These are phyloP conservation scores for Trematomus bernacchii DNA, from an alignment of 2,797 vertebrate species.

Conservation along the genomic window DNA sequence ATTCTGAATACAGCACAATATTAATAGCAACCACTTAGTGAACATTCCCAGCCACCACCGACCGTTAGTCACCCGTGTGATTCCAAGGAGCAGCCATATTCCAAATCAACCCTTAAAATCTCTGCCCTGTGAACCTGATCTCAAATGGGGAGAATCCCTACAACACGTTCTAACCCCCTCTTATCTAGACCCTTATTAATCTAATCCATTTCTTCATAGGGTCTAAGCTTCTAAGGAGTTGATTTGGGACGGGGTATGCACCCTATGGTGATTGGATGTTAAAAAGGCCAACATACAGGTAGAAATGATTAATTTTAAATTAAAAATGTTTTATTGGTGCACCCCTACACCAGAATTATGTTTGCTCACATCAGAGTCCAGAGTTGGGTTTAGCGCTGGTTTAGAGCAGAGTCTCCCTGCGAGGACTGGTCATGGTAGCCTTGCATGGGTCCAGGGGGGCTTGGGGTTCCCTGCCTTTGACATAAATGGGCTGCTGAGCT, in stretches of 20 bases:
- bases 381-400: conserved; percentile 56
- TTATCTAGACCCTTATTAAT: conserved; percentile 5
- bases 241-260: conserved; percentile 65
- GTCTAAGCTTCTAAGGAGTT: conserved; percentile 58
- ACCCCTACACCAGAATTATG: conserved; percentile 27
- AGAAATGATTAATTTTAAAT: conserved; percentile 17
- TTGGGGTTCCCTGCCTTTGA: conserved; percentile 60
- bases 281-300: conserved; percentile 16
- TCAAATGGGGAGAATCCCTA: not conserved
- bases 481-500: conserved; percentile 37
- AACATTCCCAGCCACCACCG: conserved; percentile 37
- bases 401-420: conserved; percentile 84
- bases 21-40: conserved; percentile 37
- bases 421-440: conserved; percentile 63
- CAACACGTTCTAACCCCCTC: not conserved
- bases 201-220: conserved; percentile 8
- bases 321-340: conserved; percentile 23
- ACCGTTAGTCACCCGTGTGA: conserved; percentile 33
- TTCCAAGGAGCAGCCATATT: conserved; percentile 29
- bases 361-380: conserved; percentile 76
- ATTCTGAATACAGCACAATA: not conserved
- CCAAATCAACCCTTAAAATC: conserved; percentile 73
- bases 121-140: conserved; percentile 13
- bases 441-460: conserved; percentile 62
- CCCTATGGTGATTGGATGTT: conserved; percentile 30